Percentiles rank a stretch among this genome's conserved stretches.
These are phyloP conservation scores for Phyto melanocephala DNA, from an alignment of 2,888 invertebrate genomes.

Conservation along the genomic window DNA sequence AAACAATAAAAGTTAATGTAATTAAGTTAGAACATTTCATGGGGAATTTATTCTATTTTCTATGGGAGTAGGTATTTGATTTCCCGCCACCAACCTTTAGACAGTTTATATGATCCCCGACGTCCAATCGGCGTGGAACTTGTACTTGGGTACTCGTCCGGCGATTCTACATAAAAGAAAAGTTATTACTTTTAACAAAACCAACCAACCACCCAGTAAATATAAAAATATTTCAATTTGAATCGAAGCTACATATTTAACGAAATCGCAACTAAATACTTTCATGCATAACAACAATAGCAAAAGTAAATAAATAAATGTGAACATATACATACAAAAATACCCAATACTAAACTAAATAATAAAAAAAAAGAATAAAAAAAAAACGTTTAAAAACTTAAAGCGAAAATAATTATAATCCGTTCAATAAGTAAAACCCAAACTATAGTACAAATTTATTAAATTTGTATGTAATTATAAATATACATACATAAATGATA, in stretches of 20 bases:
- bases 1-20: not conserved
- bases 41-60: not conserved
- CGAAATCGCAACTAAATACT: slow-evolving; percentile 18
- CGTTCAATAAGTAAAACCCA: not conserved
- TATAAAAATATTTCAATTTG: not conserved
- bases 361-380: not conserved
- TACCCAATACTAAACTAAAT: not conserved
- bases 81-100: slow-evolving; percentile 85
- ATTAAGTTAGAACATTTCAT: not conserved
- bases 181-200: slow-evolving; percentile 31
- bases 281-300: slow-evolving; percentile 56
- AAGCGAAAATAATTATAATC: no score
- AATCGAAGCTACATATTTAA: not conserved
- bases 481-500: not conserved
- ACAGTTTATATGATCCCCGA: slow-evolving; percentile 92
- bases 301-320: slow-evolving; percentile 20
- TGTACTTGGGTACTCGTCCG: slow-evolving; percentile 80
- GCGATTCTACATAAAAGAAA: slow-evolving; percentile 75
- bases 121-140: slow-evolving; percentile 85
- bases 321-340: not conserved
- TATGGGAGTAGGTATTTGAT: not conserved
- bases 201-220: slow-evolving; percentile 26
- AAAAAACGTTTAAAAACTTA: not conserved
- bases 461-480: not conserved
- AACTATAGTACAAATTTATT: not conserved